Evolutionary conservation across 1,140 invertebrate species (phyloP).

Genomic region (Meloidogyne hapla): DNA sequence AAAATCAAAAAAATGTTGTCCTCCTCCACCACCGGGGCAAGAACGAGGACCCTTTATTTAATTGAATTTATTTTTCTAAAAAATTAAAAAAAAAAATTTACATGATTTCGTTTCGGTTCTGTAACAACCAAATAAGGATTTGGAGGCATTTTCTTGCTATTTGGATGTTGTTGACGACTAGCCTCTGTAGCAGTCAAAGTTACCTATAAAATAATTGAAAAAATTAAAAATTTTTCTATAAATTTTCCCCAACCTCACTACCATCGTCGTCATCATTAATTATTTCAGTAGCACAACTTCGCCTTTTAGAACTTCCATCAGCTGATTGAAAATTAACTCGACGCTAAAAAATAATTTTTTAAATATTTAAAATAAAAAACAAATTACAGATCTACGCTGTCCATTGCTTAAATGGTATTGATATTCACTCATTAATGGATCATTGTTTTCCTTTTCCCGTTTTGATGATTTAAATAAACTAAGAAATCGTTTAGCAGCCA

Average conservation of each 20-base stretch:
- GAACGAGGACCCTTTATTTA: slow-evolving; percentile 10
- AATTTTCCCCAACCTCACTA: background rate
- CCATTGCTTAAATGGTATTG: slow-evolving; percentile 64
- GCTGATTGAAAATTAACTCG: background rate
- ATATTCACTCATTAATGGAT: background rate
- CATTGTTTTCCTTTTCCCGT: background rate
- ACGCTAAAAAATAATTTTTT: background rate
- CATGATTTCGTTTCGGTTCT: slow-evolving; percentile 8
- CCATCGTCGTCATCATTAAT: background rate
- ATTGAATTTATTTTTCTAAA: background rate
- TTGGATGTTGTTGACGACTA: background rate
- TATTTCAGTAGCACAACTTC: background rate
- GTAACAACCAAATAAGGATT: slow-evolving; percentile 18
- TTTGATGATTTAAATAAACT: slow-evolving; percentile 68
- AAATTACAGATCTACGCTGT: background rate
- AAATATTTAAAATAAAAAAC: background rate
- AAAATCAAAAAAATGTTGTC: background rate
- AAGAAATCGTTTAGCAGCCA: slow-evolving; percentile 68
- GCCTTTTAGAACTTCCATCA: background rate
- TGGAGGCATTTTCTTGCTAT: slow-evolving; percentile 1
- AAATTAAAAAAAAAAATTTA: background rate
- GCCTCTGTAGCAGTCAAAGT: slow-evolving; percentile 10
- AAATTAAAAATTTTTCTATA: background rate
- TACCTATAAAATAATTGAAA: background rate
- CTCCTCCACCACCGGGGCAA: slow-evolving; percentile 2